phyloP scores from a whole-genome alignment of 2,888 invertebrate species.

The Troides oblongomaculatus region DNA sequence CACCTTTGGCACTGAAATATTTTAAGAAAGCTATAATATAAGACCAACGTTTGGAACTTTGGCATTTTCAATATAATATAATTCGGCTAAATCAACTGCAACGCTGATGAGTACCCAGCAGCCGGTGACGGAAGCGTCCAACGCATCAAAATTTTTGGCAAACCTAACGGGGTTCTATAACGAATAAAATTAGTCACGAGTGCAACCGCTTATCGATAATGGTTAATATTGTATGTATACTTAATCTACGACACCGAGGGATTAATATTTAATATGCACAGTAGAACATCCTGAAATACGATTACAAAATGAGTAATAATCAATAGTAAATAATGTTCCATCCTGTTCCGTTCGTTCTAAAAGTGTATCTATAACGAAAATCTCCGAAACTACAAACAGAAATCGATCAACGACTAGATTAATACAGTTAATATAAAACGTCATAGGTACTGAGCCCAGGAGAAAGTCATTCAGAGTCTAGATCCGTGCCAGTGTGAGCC shows the following conservation, averaged over 20 bases:
- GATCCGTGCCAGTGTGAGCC: no score
- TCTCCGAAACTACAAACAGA: no score
- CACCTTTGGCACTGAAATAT: conserved; percentile 26
- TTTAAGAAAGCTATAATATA: conserved; percentile 16
- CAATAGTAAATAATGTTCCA: not conserved
- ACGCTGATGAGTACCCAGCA: not conserved
- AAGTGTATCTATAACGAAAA: no score
- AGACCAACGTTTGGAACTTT: not conserved
- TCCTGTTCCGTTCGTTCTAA: not conserved
- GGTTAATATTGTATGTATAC: conserved; percentile 16
- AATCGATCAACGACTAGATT: no score
- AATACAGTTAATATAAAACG: no score
- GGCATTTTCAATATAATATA: conserved; percentile 14
- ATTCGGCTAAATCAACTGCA: conserved; percentile 23
- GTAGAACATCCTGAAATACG: conserved; percentile 5
- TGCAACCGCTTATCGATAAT: not conserved
- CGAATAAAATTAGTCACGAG: not conserved
- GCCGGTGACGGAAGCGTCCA: conserved; percentile 5
- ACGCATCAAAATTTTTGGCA: conserved; percentile 22
- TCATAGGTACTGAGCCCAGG: no score
- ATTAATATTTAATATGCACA: conserved; percentile 11
- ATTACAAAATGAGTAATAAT: not conserved
- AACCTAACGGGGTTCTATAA: conserved; percentile 7
- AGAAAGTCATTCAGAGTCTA: no score
- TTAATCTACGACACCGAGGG: conserved; percentile 22